phyloP scores from a whole-genome alignment of 2,113 vertebrate species.

The Puma concolor region DNA sequence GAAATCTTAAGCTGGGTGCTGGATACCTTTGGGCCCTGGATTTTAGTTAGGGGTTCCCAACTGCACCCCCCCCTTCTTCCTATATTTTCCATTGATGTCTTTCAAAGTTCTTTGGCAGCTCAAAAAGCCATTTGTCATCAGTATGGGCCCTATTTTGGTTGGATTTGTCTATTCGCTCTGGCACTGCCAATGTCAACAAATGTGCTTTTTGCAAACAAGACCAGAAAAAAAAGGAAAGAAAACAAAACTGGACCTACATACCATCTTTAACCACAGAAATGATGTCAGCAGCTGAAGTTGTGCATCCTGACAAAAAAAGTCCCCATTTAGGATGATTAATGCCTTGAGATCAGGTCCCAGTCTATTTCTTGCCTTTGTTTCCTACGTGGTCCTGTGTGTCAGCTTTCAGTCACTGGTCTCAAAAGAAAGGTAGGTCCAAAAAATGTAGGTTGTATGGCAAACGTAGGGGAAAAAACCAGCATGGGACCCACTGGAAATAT shows the following conservation, averaged over 20 bases:
- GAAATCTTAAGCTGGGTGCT: neutral
- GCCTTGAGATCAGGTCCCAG: neutral
- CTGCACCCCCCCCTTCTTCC: neutral
- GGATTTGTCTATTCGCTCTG: neutral
- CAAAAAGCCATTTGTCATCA: conserved; percentile 1
- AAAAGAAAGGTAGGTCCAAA: neutral
- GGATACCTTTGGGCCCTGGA: neutral
- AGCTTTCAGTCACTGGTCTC: neutral
- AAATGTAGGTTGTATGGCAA: neutral
- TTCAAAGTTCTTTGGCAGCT: conserved; percentile 10
- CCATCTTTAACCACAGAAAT: conserved; percentile 89
- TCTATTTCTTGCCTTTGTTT: neutral
- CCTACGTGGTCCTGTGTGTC: neutral
- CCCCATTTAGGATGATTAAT: neutral
- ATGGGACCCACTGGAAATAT: neutral
- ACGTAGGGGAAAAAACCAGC: neutral
- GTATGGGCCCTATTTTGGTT: neutral
- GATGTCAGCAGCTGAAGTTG: conserved; percentile 90
- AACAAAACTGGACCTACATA: conserved; percentile 67
- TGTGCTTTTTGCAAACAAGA: conserved; percentile 43
- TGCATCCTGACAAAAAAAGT: conserved; percentile 84
- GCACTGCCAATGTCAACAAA: conserved; percentile 21
- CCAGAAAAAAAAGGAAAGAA: neutral
- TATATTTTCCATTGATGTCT: neutral
- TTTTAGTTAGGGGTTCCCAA: neutral